Base-by-base conservation (phyloP, 2,797 vertebrate species). In the Brachyrhaphis roseni region DNA sequence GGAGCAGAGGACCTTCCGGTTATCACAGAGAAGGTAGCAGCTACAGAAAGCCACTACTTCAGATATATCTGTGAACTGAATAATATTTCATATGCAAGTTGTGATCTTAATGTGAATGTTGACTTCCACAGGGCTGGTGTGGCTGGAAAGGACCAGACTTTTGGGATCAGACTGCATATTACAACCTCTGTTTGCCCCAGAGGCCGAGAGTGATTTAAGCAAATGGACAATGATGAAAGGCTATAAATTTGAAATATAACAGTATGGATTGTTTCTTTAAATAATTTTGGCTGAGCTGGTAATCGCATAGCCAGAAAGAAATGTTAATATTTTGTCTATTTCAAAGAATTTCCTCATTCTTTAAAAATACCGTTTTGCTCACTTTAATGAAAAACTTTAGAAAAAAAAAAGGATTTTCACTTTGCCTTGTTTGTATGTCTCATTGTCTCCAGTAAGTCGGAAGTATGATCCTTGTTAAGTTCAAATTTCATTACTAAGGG, bases 161-260 rank as follows among this genome's bases (percentile, higher is more conserved):
- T 78, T 99, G 98, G 98, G 97, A 95, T 93, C 97, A 97, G 88
- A 97, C 96, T 0, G 97, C 98, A 0, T 98, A 98, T 91, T 99
- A 99, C 79, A 99, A 99, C 84, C 95, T 99, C 39, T 99, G 98
- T 91, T 94, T 99, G 93, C 98, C 98, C 89, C 98, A 97, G 78
- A 96, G 96, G 89, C 97, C 97, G 16, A 96, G 93, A 87, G 80
- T 79, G 84, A 95, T 99, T 90, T 99, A 92, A 97, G 43, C 31
- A 62, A 12, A 15, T 43, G 64, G 47, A 16, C 3, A 20, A 55
- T 7, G 16, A 72, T 66, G 53, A 78, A 85, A 11, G 31, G 43
- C 70, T 66, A 15, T 47, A n/a, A 76, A 59, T 15, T 36, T n/a
- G 13, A 41, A 0, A 47, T 77, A 1, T 45, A 68, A 20, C 34